Conservation (phyloP, 2,888 invertebrate genomes). For the Volucella zonaria region DNA sequence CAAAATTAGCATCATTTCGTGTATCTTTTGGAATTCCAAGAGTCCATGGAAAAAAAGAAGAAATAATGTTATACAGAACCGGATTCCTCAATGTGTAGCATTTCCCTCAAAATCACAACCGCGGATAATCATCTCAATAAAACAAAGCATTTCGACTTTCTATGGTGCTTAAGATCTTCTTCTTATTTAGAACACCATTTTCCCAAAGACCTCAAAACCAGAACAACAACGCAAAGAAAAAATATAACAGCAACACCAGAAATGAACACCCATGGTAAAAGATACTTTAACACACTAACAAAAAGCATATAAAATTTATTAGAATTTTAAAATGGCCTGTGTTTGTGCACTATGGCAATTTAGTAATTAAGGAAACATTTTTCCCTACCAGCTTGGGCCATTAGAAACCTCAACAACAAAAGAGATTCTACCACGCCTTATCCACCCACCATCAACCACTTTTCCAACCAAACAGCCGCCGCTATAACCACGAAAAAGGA, state of each 20-base stretch:
- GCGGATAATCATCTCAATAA: constrained; percentile 53
- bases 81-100: constrained; percentile 19
- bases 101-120: constrained; percentile 45
- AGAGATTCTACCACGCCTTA: constrained; percentile 19
- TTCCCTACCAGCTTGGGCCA: constrained; percentile 44
- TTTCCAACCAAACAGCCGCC: too few relatives aligned
- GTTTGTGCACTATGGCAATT: constrained; percentile 37
- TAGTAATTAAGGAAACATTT: constrained; percentile 67
- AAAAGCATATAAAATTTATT: constrained; percentile 54
- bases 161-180: constrained; percentile 21
- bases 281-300: constrained; percentile 22
- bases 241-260: not conserved
- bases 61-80: constrained; percentile 7
- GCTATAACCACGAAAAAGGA: not conserved
- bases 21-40: constrained; percentile 7
- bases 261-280: constrained; percentile 13
- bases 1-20: constrained; percentile 32
- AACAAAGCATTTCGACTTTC: constrained; percentile 35
- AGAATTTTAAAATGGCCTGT: constrained; percentile 51
- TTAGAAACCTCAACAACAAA: constrained; percentile 30
- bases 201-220: not conserved
- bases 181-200: not conserved
- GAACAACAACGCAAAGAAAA: too few relatives aligned
- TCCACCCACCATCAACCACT: not conserved
- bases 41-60: not conserved